A percentile compares a stretch with the other conserved stretches of the same genome.
These are phyloP conservation scores for Aulostomus chinensis DNA, from an alignment of 2,797 vertebrate species.

Conservation along the genomic window DNA sequence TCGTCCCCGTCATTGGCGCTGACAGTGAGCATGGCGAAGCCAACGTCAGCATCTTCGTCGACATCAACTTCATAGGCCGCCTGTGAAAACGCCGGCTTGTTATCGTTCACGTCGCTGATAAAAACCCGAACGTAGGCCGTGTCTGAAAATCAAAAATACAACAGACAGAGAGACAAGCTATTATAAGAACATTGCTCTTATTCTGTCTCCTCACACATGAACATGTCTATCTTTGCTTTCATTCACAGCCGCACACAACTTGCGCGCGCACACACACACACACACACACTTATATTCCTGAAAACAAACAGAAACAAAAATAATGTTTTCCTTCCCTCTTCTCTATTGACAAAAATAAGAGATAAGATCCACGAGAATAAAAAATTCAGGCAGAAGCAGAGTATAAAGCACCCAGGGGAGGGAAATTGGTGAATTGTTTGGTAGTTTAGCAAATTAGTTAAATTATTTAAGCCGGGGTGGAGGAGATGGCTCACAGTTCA, in stretches of 20 bases:
- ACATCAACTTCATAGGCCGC: slow-evolving; percentile 83
- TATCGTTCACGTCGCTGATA: slow-evolving; percentile 91
- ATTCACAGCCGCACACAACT: background rate
- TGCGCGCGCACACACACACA: background rate
- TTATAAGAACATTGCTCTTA: slow-evolving; percentile 65
- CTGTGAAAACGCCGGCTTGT: slow-evolving; percentile 86
- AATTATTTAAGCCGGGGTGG: slow-evolving; percentile 76
- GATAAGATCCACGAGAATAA: slow-evolving; percentile 42
- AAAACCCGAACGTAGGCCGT: slow-evolving; percentile 86
- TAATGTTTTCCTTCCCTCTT: slow-evolving; percentile 4
- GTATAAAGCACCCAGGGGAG: slow-evolving; percentile 62
- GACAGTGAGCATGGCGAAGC: slow-evolving; percentile 83
- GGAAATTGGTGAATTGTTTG: slow-evolving; percentile 24
- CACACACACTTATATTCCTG: slow-evolving; percentile 2
- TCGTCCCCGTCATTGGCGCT: slow-evolving; percentile 89
- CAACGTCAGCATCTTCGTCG: slow-evolving; percentile 88
- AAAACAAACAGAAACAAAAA: slow-evolving; percentile 8
- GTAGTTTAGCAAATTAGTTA: slow-evolving; percentile 60
- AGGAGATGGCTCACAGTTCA: slow-evolving; percentile 45
- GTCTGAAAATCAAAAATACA: slow-evolving; percentile 75
- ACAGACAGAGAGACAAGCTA: slow-evolving; percentile 15
- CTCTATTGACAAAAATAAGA: too few species aligned
- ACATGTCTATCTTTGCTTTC: slow-evolving; percentile 38
- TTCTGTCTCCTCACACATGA: slow-evolving; percentile 57
- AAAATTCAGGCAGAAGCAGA: slow-evolving; percentile 67